Evolutionary conservation across 2,113 vertebrate species (phyloP), one percentile per base, ranked within the genome.

Genomic region (Carlito syrichta): DNA sequence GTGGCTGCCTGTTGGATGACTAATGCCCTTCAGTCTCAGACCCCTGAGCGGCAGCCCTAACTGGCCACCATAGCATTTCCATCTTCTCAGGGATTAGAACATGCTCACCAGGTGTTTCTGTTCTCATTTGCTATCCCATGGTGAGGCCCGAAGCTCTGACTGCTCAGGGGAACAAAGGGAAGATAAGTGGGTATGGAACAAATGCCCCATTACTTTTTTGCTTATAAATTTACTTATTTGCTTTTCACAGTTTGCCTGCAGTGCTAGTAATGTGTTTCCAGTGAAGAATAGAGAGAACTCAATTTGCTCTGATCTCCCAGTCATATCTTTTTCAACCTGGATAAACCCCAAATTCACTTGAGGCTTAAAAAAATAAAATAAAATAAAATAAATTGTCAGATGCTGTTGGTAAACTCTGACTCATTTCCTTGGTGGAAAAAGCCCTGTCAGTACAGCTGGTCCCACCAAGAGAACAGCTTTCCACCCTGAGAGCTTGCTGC

Each of bases 41-140:
- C 30, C 50, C 38, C 30, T 2, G 43, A 35, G 5, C 35, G 38
- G 60, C 5, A 43, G 82, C 58, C 52, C n/a, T 35, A 9, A 27
- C 13, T 0, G 30, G 40, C 27, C 3, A 16, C 20, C 20, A 40
- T 11, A 25, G 22, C 1, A 6, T 43, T 25, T 22, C 50, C 19
- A 1, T 23, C 77, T 30, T 60, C 38, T 17, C 20, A 5, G 60
- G 66, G 35, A 35, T 0, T 17, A 12, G 52, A 45, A 45, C 12
- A n/a, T 19, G 0, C 23, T 5, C 14, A n/a, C 38, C 20, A 60
- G 81, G 40, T 7, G 8, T 35, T 69, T 54, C 74, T 45, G 6
- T 23, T 58, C 43, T 45, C 17, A 30, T 11, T 40, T 7, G 9
- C 22, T 6, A 1, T 8, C 32, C 9, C 1, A 0, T 0, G 2